Base-by-base conservation (phyloP, 2,888 invertebrate species). In the Fragum whitleyi region DNA sequence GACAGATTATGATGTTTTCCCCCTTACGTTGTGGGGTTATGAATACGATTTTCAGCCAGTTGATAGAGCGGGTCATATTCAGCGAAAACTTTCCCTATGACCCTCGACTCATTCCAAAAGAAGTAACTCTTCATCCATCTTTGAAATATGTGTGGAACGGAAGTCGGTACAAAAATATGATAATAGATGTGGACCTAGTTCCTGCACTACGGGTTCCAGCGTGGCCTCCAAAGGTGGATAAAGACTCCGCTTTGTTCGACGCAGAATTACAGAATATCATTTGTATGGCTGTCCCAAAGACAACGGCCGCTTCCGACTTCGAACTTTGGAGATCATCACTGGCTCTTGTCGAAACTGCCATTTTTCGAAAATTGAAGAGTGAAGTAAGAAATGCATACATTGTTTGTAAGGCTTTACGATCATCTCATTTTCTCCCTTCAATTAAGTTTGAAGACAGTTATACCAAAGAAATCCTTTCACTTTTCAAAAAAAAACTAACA, bases 251-350 rank as follows among this genome's bases (percentile, higher is more conserved):
- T 7, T 59, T 85, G 9, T 36, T 85, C 6, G 77, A 74, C 5
- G 29, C 55, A 19, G 81, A 81, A 39, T 71, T 81, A 23, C 51
- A 55, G 9, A 11, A 42, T 0, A 32, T 79, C 9, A 62, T 71
- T 7, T 51, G 73, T 57, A 51, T 85, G 19, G 79, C 72, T 42
- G 84, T 85, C 5, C 73, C 84, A 1, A 85, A 85, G 69, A 77
- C 79, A 72, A 74, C 79, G 21, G 69, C 79, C 47, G 74, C 57
- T 2, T 28, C 16, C 19, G 39, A 77, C 51, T 74, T 72, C 53
- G 77, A 85, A 32, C 42, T 81, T 36, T 85, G 84, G 84, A 74
- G 84, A n/a, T 81, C 71, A 47, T 85, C 84, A 0, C 61, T 81
- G 21, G 77, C 81, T 28, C 68, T 81, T 11, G 62, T 62, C 1